These are phyloP conservation scores for Gorsachius magnificus DNA, from an alignment of 2,797 vertebrate genomes.

Conservation along the genomic window DNA sequence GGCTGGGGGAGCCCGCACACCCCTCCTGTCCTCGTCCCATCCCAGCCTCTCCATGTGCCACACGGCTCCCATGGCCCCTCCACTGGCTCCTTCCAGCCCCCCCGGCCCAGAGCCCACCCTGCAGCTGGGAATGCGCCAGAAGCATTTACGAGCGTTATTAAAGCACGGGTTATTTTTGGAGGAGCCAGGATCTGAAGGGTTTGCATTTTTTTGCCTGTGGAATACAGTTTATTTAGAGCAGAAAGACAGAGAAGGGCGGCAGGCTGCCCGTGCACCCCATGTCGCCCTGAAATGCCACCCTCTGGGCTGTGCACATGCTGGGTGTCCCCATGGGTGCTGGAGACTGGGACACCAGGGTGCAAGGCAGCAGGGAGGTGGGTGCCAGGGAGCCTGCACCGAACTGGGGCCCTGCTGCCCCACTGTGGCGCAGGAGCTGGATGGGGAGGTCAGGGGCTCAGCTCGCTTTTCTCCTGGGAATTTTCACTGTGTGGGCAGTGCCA, in stretches of 20 bases:
- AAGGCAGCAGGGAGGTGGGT: neutral
- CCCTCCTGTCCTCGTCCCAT: neutral
- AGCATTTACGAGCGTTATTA: slow-evolving; percentile 48
- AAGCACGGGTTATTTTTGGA: slow-evolving; percentile 49
- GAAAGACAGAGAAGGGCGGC: neutral
- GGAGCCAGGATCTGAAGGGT: slow-evolving; percentile 13
- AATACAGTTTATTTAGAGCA: slow-evolving; percentile 40
- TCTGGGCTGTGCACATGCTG: neutral
- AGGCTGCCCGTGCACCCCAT: fast-evolving
- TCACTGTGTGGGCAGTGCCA: neutral
- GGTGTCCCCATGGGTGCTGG: neutral
- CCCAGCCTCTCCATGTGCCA: neutral
- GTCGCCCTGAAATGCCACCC: neutral
- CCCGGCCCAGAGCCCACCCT: neutral
- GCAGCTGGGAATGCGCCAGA: slow-evolving; percentile 60
- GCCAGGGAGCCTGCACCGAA: neutral
- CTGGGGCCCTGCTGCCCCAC: neutral
- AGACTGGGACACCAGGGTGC: neutral
- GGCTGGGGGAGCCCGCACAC: fast-evolving
- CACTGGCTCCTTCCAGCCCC: neutral
- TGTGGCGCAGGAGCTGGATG: neutral
- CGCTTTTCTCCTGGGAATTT: neutral
- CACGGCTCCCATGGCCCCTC: neutral
- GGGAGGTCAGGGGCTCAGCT: neutral
- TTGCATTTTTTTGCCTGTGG: slow-evolving; percentile 42